A percentile compares a stretch with the other conserved stretches of the same genome.
Conservation (phyloP, 1,140 invertebrate species). For the Gonioctena quinquepunctata region DNA sequence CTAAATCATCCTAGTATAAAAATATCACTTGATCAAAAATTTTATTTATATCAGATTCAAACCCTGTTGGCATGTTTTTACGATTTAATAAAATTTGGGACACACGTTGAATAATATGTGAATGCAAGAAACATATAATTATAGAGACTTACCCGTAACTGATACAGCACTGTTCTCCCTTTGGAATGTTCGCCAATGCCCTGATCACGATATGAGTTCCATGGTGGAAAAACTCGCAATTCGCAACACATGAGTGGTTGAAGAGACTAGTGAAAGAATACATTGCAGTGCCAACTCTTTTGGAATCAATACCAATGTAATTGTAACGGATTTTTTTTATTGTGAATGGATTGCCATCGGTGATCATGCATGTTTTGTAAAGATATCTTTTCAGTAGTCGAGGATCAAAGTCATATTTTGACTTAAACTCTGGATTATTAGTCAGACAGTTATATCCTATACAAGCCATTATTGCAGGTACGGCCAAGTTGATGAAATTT, state of each 20-base stretch:
- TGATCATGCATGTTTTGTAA: neutral
- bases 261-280: slow-evolving; percentile 77
- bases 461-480: neutral
- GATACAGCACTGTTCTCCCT: slow-evolving; percentile 66
- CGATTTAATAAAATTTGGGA: too few species aligned
- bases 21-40: too few species aligned
- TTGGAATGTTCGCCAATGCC: slow-evolving; percentile 66
- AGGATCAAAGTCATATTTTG: neutral
- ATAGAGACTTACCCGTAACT: slow-evolving; percentile 69
- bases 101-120: too few species aligned
- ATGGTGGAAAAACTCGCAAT: slow-evolving; percentile 68
- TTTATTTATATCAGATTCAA: too few species aligned
- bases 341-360: neutral
- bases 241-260: slow-evolving; percentile 91
- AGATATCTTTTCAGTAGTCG: neutral
- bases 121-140: too few species aligned
- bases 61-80: too few species aligned
- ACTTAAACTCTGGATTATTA: neutral
- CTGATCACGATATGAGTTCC: slow-evolving; percentile 61
- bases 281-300: slow-evolving; percentile 60
- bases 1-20: too few species aligned
- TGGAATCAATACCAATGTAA: neutral
- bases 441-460: neutral
- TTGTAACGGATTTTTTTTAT: neutral
- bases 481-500: neutral